Evolutionary conservation across 1,140 invertebrate genomes (phyloP), one percentile per base, ranked within the genome.

Genomic region (Pteromalus puparum): DNA sequence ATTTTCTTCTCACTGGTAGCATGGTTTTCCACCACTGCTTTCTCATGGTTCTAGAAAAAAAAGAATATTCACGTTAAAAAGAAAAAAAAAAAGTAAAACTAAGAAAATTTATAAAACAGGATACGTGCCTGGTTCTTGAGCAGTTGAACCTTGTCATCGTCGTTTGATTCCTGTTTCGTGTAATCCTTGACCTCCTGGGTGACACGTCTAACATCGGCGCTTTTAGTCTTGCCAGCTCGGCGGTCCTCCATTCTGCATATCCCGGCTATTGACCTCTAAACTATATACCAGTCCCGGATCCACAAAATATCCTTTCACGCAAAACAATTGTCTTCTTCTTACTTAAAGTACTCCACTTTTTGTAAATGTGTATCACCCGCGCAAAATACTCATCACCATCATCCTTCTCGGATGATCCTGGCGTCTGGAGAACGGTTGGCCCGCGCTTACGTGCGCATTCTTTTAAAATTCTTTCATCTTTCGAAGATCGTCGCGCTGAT

Each of bases 241-340:
- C 91, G 91, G 73, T 91, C 88, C 67, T 91, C 90, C 92, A 92
- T 92, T 48, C 82, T 83, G 85, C 82, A 42, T 53, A 13, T 68
- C 18, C 53, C 53, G 53, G 53, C 53, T 61, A 61, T 61, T 61
- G 53, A 61, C 53, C 53, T 61, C 21, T 61, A 21, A 42, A 21
- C 53, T 61, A 61, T 21, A 5, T 7, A n/a, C 53, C 53, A 6
- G 21, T 21, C 6, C 21, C 53, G 53, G 53, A 61, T n/a, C 21
- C 18, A 61, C 21, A 18, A 61, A 61, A 6, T 61, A 21, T 61
- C 53, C 18, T 61, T 61, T 21, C 53, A 6, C 21, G 48, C 5
- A 53, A 53, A 53, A 5, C 13, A 53, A 53, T 10, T 15, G 1
- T 53, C 48, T 53, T 53, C 48, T 53, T 53, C 2, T 53, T 53